Percentiles rank a stretch among this genome's conserved stretches.
Conservation (phyloP, 64 coral and sea anemone genomes). For the Orbicella faveolata region DNA sequence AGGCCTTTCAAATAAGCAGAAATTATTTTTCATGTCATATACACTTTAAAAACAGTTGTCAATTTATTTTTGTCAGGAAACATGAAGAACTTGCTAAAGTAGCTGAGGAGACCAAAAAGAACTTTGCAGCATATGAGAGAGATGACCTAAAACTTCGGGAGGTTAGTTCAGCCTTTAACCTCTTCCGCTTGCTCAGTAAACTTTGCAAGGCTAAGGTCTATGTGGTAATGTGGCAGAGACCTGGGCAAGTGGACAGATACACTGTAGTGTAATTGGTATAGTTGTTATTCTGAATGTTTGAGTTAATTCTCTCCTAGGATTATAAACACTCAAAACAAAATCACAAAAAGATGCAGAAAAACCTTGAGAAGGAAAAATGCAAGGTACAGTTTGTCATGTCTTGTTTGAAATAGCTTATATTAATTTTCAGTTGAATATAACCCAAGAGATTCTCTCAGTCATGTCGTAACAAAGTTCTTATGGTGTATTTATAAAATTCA, state of each 20-base stretch:
- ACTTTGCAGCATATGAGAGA: slow-evolving; percentile 86
- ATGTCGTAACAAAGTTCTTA: not conserved
- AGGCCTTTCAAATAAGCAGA: no score
- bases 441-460: not conserved
- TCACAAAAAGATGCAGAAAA: slow-evolving; percentile 80
- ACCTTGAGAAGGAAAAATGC: slow-evolving; percentile 88
- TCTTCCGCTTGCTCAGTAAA: no score
- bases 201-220: no score
- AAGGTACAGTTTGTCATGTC: slow-evolving; percentile 52
- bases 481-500: no score
- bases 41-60: not conserved
- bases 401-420: no score
- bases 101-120: slow-evolving; percentile 86
- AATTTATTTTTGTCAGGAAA: slow-evolving; percentile 47
- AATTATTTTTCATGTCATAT: no score
- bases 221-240: no score
- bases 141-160: slow-evolving; percentile 87
- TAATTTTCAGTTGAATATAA: not conserved
- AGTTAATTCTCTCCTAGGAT: slow-evolving; percentile 51
- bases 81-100: slow-evolving; percentile 64
- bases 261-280: not conserved
- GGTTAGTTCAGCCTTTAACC: slow-evolving; percentile 39
- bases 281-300: not conserved
- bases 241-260: no score
- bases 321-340: slow-evolving; percentile 76